These are phyloP conservation scores for Bombyx mori DNA, from an alignment of 1,140 invertebrate genomes.

Conservation along the genomic window ASM3026992v2 NC_085133.1:9934001-9934500, in stretches of 20 bases:
- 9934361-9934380: conserved; percentile 25
- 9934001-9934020: no score
- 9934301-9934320: conserved; percentile 30
- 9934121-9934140: conserved; percentile 63
- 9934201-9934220: conserved; percentile 7
- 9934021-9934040: no score
- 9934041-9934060: no score
- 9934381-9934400: conserved; percentile 48
- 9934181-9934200: conserved; percentile 63
- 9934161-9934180: conserved; percentile 59
- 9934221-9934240: background rate
- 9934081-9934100: conserved; percentile 4
- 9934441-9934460: background rate
- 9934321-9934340: conserved; percentile 36
- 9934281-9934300: conserved; percentile 38
- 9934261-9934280: conserved; percentile 45
- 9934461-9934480: background rate
- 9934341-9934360: conserved; percentile 36
- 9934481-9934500: conserved; percentile 7
- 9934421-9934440: conserved; percentile 19
- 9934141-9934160: conserved; percentile 66
- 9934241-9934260: conserved; percentile 14
- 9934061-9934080: no score
- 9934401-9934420: conserved; percentile 22
- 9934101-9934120: conserved; percentile 7